Base-by-base conservation (phyloP, 2,888 invertebrate genomes). In the Mesoligia furuncula region DNA sequence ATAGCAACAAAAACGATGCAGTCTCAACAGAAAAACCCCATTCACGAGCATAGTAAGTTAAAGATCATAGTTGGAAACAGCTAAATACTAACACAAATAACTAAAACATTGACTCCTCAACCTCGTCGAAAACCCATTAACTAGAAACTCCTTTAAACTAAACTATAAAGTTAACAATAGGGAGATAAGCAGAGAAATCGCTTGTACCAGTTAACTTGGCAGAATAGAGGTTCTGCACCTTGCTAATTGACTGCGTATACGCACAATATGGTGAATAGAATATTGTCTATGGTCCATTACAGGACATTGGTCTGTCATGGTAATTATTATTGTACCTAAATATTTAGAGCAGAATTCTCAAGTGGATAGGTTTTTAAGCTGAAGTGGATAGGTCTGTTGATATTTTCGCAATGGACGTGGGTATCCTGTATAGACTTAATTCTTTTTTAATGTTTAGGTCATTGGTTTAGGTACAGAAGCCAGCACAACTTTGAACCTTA, bases 241-340 rank as follows among this genome's bases (percentile, higher is more conserved):
- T 76, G 57, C 36, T 68, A 66, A 75, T 79, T 86, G 76, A 78
- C 61, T 70, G 75, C 61, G 80, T 45, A 17, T 62, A 39, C 62
- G 77, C 67, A 83, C 85, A 87, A 81, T 81, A 54, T 36, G 20
- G 0, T 83, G 72, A 85, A 87, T 83, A 86, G 87, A 88, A 87
- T 87, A 88, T 85, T 73, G 81, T 85, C 42, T 88, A 86, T 85
- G 77, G 77, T 17, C 64, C 73, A 88, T 86, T 84, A 88, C 42
- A 64, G 67, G 68, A 75, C 66, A 71, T 75, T 42, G 31, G 79
- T 59, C 75, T 85, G 84, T 84, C 62, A 84, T 85, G 86, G 70
- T 86, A 85, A 85, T 86, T 79, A 76, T 64, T 75, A 85, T 81
- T 73, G 61, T 79, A 45, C 65, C 42, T 73, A 80, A 72, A 80